Evolutionary conservation across 2,113 vertebrate genomes (phyloP).

Genomic region (Psephotus haematonotus): DNA sequence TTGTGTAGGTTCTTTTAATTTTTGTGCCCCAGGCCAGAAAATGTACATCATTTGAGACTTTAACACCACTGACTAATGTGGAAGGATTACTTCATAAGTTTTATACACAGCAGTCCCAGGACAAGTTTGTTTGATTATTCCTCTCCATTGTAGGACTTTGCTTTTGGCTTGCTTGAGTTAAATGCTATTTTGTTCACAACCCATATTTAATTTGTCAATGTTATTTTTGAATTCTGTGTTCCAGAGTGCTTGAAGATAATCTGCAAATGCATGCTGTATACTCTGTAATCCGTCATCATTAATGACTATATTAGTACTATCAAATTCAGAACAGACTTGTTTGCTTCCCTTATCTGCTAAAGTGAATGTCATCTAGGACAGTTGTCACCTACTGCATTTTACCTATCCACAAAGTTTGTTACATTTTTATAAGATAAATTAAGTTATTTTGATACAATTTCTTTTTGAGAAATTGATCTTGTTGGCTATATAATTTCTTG

Average conservation of each 20-base stretch:
- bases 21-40: not conserved
- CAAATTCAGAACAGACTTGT: not conserved
- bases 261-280: not conserved
- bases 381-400: not conserved
- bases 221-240: not conserved
- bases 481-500: not conserved
- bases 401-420: not conserved
- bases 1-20: not conserved
- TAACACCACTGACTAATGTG: not conserved
- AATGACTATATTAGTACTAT: not conserved
- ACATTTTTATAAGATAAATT: not conserved
- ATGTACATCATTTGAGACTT: not conserved
- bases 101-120: not conserved
- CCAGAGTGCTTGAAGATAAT: not conserved
- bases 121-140: not conserved
- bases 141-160: not conserved
- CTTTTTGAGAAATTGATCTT: not conserved
- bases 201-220: not conserved
- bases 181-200: not conserved
- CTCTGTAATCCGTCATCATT: not conserved
- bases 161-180: not conserved
- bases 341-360: not conserved
- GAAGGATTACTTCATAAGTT: not conserved
- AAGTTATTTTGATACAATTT: not conserved
- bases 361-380: not conserved